Evolutionary conservation across 2,888 invertebrate genomes (phyloP), one percentile per base, ranked within the genome.

Genomic region (Rhopalosiphum nymphaeae): DNA sequence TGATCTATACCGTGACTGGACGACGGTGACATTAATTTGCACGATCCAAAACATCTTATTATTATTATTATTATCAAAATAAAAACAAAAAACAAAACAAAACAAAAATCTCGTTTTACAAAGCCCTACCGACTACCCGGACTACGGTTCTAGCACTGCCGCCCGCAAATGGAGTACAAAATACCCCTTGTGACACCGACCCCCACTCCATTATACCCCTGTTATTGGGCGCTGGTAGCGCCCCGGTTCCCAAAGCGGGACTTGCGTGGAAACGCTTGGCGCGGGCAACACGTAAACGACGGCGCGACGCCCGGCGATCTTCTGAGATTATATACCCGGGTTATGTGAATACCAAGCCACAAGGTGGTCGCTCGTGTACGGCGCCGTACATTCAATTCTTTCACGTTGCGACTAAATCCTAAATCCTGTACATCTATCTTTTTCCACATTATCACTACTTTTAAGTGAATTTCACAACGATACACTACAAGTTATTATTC

Each of bases 131-230:
- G 93, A 93, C 93, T 90, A 93, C 93, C 93, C 57, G 93, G 93
- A 93, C 93, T 93, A 93, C 93, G 93, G 61, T 90, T 85, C 89
- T 90, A 90, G 93, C 89, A 93, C 93, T 93, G 89, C 88, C 88
- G 92, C 56, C 53, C n/a, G 90, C 89, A 89, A 61, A 36, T 42
- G 49, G 89, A 46, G 78, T 42, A 78, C 93, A 44, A 78, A 78
- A 89, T 26, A 84, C 86, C 86, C 86, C 85, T 42, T 21, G 49
- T 53, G 42, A 53, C 25, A n/a, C 44, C 84, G 26, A 46, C 91
- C 36, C 36, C 36, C n/a, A 21, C 67, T 0, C n/a, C 29, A n/a
- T 10, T 26, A 78, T 10, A 67, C 46, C 85, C 44, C 44, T 42
- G 44, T 42, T 49, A n/a, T 53, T 36, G 93, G 89, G 26, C 93